phyloP scores from a whole-genome alignment of 2,888 invertebrate species.

The Nemotelus pantherinus region DNA sequence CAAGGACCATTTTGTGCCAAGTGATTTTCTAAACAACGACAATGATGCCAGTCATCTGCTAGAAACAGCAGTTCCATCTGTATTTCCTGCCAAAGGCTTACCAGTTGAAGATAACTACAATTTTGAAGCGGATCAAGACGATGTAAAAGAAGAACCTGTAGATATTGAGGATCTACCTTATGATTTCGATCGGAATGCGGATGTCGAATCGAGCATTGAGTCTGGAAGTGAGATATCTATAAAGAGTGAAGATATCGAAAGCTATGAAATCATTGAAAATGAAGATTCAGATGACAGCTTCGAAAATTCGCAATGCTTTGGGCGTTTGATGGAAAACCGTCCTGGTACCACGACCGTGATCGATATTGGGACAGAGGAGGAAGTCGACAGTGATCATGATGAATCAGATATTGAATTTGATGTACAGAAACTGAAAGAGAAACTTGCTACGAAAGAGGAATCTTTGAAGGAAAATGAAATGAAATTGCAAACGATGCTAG shows the following conservation, averaged over 20 bases:
- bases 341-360: neutral
- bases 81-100: neutral
- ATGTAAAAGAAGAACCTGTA: neutral
- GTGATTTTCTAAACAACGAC: neutral
- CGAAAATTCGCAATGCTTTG: neutral
- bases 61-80: neutral
- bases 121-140: neutral
- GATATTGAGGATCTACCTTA: neutral
- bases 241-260: neutral
- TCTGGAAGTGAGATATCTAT: neutral
- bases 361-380: conserved; percentile 17
- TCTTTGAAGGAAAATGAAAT: neutral
- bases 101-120: neutral
- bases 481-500: neutral
- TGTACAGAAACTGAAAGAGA: neutral
- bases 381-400: too few species aligned
- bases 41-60: neutral
- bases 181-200: neutral
- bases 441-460: neutral
- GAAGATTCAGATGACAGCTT: neutral
- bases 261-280: neutral
- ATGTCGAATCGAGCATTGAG: neutral
- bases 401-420: neutral
- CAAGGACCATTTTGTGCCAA: neutral
- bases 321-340: neutral